phyloP scores from a whole-genome alignment of 2,797 vertebrate species.

The Clarias fuscus region DNA sequence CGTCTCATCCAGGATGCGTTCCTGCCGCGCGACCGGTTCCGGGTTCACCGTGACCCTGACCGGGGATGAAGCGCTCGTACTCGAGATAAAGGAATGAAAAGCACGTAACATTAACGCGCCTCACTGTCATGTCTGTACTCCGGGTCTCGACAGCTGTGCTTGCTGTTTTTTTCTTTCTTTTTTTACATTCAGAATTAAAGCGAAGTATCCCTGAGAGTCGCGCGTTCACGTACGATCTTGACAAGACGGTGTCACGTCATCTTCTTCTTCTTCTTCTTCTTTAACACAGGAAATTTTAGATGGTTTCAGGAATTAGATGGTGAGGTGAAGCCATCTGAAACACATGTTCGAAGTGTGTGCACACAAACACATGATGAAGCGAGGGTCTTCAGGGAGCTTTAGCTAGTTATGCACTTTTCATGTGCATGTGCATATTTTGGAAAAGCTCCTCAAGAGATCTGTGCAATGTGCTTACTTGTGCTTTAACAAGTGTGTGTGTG shows the following conservation, averaged over 20 bases:
- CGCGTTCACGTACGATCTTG: no score
- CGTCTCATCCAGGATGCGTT: background rate
- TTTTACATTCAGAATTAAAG: background rate
- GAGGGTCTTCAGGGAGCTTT: background rate
- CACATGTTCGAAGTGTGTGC: background rate
- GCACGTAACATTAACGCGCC: background rate
- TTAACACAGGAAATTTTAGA: background rate
- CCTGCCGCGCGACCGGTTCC: background rate
- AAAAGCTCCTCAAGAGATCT: slow-evolving; percentile 6
- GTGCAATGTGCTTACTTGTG: background rate
- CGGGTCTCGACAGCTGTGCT: background rate
- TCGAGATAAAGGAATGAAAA: background rate
- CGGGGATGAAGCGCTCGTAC: no score
- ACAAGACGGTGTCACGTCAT: background rate
- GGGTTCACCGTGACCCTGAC: background rate
- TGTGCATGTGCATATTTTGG: slow-evolving; percentile 6
- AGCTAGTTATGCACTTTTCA: background rate
- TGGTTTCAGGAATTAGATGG: background rate
- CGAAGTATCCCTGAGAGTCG: background rate
- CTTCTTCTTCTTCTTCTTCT: no score
- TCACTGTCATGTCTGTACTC: background rate
- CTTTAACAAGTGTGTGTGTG: background rate
- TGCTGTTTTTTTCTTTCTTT: background rate
- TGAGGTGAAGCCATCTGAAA: slow-evolving; percentile 1
- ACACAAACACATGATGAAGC: no score